Evolutionary conservation across 1,140 invertebrate species (phyloP).

Genomic region (Triops longicaudatus): DNA sequence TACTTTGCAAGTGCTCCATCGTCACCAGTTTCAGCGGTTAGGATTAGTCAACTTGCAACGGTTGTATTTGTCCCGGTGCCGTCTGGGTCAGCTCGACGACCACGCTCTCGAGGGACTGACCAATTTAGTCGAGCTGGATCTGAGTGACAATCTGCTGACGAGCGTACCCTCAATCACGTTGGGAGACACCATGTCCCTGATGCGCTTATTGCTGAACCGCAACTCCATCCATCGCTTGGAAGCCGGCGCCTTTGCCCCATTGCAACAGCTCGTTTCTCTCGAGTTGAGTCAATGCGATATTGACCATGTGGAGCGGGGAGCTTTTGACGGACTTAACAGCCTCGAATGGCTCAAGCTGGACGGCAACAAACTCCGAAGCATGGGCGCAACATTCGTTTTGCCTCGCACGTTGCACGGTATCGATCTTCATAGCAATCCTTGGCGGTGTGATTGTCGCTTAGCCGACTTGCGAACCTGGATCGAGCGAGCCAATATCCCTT

Average conservation of each 20-base stretch:
- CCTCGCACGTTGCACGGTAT: conserved; percentile 64
- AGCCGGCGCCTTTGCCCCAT: conserved; percentile 61
- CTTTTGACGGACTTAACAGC: conserved; percentile 68
- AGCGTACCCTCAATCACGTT: conserved; percentile 67
- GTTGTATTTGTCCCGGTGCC: conserved; percentile 66
- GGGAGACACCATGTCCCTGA: conserved; percentile 62
- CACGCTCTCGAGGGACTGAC: conserved; percentile 70
- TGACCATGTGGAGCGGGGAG: conserved; percentile 61
- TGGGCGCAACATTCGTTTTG: conserved; percentile 58
- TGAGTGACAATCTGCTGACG: conserved; percentile 68
- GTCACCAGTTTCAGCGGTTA: conserved; percentile 64
- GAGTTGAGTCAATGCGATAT: conserved; percentile 73
- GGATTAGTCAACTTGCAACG: conserved; percentile 77
- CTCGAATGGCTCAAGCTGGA: conserved; percentile 76
- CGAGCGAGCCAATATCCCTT: conserved; percentile 58
- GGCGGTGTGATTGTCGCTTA: conserved; percentile 77
- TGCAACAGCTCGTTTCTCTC: conserved; percentile 64
- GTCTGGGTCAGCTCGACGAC: conserved; percentile 63
- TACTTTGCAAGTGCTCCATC: conserved; percentile 61
- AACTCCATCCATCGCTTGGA: conserved; percentile 67
- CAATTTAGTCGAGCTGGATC: conserved; percentile 79
- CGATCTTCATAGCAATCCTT: conserved; percentile 74
- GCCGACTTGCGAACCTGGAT: conserved; percentile 68
- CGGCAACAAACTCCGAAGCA: conserved; percentile 63
- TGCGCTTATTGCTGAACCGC: conserved; percentile 66